Evolutionary conservation across 2,888 invertebrate species (phyloP), one percentile per base, ranked within the genome.

Genomic region (Latheticus oryzae): DNA sequence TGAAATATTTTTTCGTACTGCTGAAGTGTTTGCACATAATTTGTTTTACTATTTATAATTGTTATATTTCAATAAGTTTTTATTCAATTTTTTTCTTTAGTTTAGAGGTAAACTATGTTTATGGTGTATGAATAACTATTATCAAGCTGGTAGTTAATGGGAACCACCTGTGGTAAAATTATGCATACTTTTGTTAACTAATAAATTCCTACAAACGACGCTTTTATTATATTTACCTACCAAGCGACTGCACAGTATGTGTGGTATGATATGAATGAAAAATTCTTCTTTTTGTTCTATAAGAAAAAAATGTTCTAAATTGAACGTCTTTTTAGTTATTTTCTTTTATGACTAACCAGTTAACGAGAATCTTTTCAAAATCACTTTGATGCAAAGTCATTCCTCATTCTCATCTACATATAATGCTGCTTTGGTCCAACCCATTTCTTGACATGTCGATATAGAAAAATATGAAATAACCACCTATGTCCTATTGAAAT

Each of bases 371-470:
- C 50, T 35, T 50, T 50, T 50, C 37, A 50, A 50, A 50, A 50
- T 37, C 37, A 28, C 32, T 35, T 8, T 35, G 33, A 15, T 47
- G 60, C 58, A 48, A 24, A 52, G 62, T 62, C 62, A 63, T 56
- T 50, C 60, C 51, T 50, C 52, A 58, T 57, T 54, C 56, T 61
- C 52, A 63, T 61, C 61, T 63, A 42, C 63, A 63, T 63, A 63
- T 63, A 63, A 63, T 63, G 56, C 56, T 56, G 38, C 52, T 62
- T 60, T 37, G 58, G 58, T 56, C 26, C 51, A 38, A 45, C 62
- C 62, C 60, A 60, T 60, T 56, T 52, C 56, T 38, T 45, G 52
- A 50, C 50, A 38, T 47, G 47, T 35, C 47, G 47, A 38, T 17
- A 21, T 17, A 2, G 28, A 28, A 28, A 38, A 48, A 37, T 17